Conservation (phyloP, 2,888 invertebrate species). For the Ophraella communa region DNA sequence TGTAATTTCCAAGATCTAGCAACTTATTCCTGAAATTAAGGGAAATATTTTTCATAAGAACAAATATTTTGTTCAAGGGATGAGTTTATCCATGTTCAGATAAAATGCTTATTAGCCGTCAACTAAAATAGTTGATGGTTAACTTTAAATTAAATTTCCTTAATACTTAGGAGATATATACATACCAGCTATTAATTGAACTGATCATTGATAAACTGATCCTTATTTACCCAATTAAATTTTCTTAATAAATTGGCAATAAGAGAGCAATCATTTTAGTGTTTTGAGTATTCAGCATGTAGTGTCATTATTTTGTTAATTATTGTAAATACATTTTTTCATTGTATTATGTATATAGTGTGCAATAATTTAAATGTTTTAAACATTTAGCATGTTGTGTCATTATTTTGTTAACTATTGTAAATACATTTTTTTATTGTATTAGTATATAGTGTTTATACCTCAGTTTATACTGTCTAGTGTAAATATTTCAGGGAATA, state of each 20-base stretch:
- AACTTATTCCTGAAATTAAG: background rate
- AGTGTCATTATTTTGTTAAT: background rate
- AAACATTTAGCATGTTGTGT: no score
- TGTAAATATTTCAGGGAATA: no score
- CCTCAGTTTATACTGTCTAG: no score
- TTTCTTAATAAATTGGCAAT: background rate
- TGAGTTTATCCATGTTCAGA: no score
- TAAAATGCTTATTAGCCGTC: background rate
- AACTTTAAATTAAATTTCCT: background rate
- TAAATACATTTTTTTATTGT: no score
- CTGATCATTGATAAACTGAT: background rate
- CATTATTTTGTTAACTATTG: no score
- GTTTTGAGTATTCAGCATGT: background rate
- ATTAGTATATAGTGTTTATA: no score
- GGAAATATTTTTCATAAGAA: background rate
- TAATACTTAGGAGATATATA: background rate
- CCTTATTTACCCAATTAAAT: background rate
- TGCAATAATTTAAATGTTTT: no score
- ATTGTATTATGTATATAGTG: background rate
- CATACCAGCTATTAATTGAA: background rate
- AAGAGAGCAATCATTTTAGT: background rate
- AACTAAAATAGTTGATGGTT: background rate
- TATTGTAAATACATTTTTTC: background rate
- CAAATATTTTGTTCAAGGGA: background rate
- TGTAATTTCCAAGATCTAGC: background rate